Evolutionary conservation across 2,797 vertebrate genomes (phyloP).

Genomic region (Gallinago stenura): DNA sequence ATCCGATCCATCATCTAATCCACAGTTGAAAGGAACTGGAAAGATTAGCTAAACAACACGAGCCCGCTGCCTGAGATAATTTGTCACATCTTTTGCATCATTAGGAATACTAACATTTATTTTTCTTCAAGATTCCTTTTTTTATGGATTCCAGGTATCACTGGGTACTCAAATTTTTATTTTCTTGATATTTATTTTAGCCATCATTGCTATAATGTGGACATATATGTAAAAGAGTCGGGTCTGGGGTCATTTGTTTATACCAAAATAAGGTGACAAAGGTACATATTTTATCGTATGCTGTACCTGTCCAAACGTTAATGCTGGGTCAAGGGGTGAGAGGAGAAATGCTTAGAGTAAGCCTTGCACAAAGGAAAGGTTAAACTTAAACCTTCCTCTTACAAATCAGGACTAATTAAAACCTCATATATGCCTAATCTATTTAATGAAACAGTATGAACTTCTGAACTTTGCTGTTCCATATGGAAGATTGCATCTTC

Average conservation of each 20-base stretch:
- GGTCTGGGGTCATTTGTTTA: background rate
- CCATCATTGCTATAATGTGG: background rate
- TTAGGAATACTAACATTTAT: background rate
- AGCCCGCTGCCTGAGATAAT: background rate
- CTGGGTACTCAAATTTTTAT: background rate
- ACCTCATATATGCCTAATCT: background rate
- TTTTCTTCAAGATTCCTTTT: background rate
- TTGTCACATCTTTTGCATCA: background rate
- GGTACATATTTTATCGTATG: background rate
- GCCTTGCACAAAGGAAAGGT: background rate
- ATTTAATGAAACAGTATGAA: background rate
- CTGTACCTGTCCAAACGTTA: background rate
- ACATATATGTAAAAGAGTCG: background rate
- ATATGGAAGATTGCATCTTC: background rate
- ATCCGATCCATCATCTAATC: background rate
- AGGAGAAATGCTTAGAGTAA: background rate
- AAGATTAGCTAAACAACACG: background rate
- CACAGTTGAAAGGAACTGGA: background rate
- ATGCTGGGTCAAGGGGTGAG: background rate
- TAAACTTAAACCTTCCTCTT: background rate
- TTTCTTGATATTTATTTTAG: background rate
- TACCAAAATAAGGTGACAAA: background rate
- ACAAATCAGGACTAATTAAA: background rate
- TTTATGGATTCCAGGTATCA: background rate
- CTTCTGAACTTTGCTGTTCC: background rate